Base-by-base conservation (phyloP, 2,113 vertebrate species). In the Camelus bactrianus region DNA sequence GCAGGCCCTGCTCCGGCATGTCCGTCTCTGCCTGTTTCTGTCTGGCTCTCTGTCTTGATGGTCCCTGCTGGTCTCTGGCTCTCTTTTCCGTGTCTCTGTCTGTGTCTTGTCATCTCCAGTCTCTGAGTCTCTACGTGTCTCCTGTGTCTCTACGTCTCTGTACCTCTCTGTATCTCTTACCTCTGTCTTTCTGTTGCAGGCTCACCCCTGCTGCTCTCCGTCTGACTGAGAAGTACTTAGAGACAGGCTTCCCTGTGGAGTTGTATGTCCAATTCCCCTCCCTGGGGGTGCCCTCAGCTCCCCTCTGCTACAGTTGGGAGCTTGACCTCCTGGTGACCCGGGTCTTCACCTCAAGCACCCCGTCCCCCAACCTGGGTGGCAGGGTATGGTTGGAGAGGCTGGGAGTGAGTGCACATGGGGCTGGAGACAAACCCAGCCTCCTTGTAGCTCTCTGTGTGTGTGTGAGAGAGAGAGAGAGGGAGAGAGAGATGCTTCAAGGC, bases 301-400 rank as follows among this genome's bases (percentile, higher is more conserved):
- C 0, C 56, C 75, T 0, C 5, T 58, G 92, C 93, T 89, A 70
- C 77, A 82, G 54, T 81, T n/a, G 86, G 96, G 67, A 17, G 82
- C 30, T 88, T 97, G 94, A 96, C 95, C 97, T 89, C 0, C 0
- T 28, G 50, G 84, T 97, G 97, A 97, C 94, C 94, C 8, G 4
- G 60, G 50, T 16, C 76, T 69, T 94, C 35, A 76, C 58, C 32
- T 28, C 26, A 69, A 54, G 30, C 15, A 60, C 42, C 26, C 62
- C n/a, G 3, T 48, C 32, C 26, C 15, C 62, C 3, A 0, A 2
- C 35, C 35, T 67, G 67, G 42, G 50, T 52, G 54, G n/a, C 70
- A 75, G 28, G 4, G 32, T 30, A 50, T 38, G 6, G 22, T 64
- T 72, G 8, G 52, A 85, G 46, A 77, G 58, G 69, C 76, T 72